A percentile compares a stretch with the other conserved stretches of the same genome.
Evolutionary conservation across 1,140 invertebrate species (phyloP).

Genomic region (Neodiprion fabricii): DNA sequence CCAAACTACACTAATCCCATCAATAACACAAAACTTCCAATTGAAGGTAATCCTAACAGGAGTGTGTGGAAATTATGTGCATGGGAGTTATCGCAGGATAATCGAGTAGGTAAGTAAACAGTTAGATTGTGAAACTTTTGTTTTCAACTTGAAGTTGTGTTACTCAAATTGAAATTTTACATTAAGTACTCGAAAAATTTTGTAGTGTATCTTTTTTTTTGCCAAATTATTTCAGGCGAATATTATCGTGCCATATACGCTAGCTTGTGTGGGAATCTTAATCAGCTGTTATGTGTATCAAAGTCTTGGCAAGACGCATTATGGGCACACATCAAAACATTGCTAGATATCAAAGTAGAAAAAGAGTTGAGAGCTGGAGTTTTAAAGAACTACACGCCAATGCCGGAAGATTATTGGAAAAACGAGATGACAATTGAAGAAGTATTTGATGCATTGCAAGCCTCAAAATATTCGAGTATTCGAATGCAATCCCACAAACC

Average conservation of each 20-base stretch:
- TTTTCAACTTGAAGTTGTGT: not conserved
- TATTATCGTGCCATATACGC: constrained; percentile 76
- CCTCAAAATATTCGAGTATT: constrained; percentile 63
- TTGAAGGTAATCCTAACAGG: constrained; percentile 85
- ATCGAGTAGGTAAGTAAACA: constrained; percentile 50
- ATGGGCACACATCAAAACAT: constrained; percentile 86
- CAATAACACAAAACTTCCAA: constrained; percentile 63
- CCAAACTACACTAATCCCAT: constrained; percentile 70
- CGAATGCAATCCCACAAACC: constrained; percentile 63
- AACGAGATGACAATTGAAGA: constrained; percentile 75
- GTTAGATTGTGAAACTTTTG: constrained; percentile 1
- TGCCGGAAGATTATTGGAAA: constrained; percentile 83
- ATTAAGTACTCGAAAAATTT: not conserved
- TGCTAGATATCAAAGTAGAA: constrained; percentile 87
- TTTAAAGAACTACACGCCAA: constrained; percentile 61
- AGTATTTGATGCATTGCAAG: constrained; percentile 71
- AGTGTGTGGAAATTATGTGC: constrained; percentile 92
- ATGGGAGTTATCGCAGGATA: constrained; percentile 73
- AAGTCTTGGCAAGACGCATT: constrained; percentile 87
- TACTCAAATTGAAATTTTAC: constrained; percentile 2
- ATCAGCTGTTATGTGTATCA: constrained; percentile 76
- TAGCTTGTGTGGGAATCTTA: constrained; percentile 83
- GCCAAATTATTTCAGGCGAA: constrained; percentile 54
- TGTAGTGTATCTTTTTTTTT: not conserved
- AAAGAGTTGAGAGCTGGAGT: constrained; percentile 68